Evolutionary conservation across 23 tunicate genomes (phyloP).

Genomic region (Corella eumyota): DNA sequence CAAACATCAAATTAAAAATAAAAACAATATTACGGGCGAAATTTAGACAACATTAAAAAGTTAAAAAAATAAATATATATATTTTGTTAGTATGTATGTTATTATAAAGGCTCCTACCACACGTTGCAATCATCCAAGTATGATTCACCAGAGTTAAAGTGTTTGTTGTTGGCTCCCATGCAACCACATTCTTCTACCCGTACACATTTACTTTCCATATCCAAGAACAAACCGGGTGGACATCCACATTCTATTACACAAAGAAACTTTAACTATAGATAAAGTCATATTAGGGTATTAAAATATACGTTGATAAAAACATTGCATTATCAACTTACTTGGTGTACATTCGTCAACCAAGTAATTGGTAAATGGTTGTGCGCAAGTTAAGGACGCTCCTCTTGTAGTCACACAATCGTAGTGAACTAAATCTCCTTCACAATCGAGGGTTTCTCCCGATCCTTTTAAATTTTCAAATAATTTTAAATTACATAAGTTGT

Average conservation of each 20-base stretch:
- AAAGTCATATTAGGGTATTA: neutral
- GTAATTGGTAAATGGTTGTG: slow-evolving; percentile 4
- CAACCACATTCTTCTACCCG: slow-evolving; percentile 41
- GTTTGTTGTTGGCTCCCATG: slow-evolving; percentile 16
- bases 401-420: too few species aligned
- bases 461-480: too few species aligned
- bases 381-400: too few species aligned
- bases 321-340: slow-evolving; percentile 22
- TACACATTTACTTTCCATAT: slow-evolving; percentile 22
- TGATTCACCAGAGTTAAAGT: slow-evolving; percentile 24
- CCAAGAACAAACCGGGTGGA: slow-evolving; percentile 24
- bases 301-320: neutral
- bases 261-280: neutral
- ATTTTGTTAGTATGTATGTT: too few species aligned
- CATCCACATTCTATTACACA: slow-evolving; percentile 41
- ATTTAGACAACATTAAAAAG: neutral
- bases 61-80: neutral
- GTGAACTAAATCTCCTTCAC: slow-evolving; percentile 1
- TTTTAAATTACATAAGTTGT: neutral
- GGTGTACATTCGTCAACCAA: slow-evolving; percentile 14
- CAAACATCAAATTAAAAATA: neutral
- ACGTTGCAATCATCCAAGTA: slow-evolving; percentile 44
- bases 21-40: neutral
- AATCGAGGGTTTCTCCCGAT: too few species aligned
- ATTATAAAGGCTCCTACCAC: too few species aligned